Evolutionary conservation across 2,113 vertebrate species (phyloP), one percentile per base, ranked within the genome.

Genomic region (Pseudonaja textilis): DNA sequence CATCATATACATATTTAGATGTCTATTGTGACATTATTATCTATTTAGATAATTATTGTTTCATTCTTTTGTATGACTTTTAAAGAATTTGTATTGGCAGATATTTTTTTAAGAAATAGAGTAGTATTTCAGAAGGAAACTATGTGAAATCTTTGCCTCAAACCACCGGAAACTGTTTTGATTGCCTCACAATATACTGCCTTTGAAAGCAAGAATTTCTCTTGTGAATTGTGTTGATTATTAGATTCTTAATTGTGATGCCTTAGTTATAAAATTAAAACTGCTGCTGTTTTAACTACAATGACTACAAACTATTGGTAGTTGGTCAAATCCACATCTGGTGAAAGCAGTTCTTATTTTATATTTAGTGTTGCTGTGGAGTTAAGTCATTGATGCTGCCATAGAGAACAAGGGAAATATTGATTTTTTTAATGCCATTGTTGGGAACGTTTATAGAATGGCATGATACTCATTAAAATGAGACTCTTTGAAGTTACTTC

Each of bases 401-500:
- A 87, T 86, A 64, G 91, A 93, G 93, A 91, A 81, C 34, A 93
- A 61, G 8, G 45, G 90, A 93, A 88, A 95, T 88, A 57, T 89
- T 95, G 93, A 47, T 95, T 95, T 96, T 94, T 93, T 87, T 47
- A 91, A 91, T 4, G 34, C 47, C 61, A 89, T 93, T 93, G n/a
- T 92, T 54, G 42, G 59, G 92, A 94, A 54, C 9, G 74, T 94
- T 81, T 94, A 88, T 89, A 94, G 93, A 97, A 97, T 94, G 87
- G 89, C 94, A 94, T 81, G 95, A 93, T 92, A 93, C 94, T 96
- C 95, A 96, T 96, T 96, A 96, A 81, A 81, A 91, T 55, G 64
- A 93, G 59, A 94, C 88, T 90, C 95, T 95, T 92, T 95, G 92
- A 93, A 94, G 95, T 93, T 93, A 92, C 90, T 91, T 89, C 91